Conservation (phyloP, 1,140 invertebrate genomes). For the Octopus sinensis region DNA sequence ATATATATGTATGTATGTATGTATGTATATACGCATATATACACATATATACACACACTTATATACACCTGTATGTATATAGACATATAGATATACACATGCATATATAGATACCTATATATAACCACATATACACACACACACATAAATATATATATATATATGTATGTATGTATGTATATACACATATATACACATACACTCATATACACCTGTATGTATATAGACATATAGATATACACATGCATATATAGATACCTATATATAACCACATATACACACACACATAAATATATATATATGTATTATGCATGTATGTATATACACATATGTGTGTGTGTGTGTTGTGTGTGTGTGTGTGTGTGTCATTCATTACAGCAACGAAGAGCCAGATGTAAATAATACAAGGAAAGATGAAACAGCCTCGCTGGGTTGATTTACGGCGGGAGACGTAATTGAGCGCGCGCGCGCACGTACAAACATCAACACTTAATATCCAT, state of each 20-base stretch:
- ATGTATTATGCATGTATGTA: no score
- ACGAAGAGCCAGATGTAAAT: no score
- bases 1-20: slow-evolving; percentile 1
- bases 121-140: background rate
- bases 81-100: background rate
- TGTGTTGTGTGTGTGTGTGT: background rate
- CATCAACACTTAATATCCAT: no score
- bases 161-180: background rate
- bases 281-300: no score
- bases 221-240: background rate
- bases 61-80: background rate
- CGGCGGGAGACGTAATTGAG: no score
- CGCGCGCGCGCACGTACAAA: no score
- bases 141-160: background rate
- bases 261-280: no score
- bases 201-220: no score
- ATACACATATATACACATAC: background rate
- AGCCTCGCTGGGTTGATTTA: no score
- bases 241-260: no score
- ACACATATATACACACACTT: background rate
- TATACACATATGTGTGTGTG: background rate
- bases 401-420: no score
- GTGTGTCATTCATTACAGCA: no score
- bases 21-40: background rate
- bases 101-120: background rate